These are phyloP conservation scores for Ophiothrix spiculata DNA, from an alignment of 35 echinoderm and acorn worm species.

Conservation along the genomic window DNA sequence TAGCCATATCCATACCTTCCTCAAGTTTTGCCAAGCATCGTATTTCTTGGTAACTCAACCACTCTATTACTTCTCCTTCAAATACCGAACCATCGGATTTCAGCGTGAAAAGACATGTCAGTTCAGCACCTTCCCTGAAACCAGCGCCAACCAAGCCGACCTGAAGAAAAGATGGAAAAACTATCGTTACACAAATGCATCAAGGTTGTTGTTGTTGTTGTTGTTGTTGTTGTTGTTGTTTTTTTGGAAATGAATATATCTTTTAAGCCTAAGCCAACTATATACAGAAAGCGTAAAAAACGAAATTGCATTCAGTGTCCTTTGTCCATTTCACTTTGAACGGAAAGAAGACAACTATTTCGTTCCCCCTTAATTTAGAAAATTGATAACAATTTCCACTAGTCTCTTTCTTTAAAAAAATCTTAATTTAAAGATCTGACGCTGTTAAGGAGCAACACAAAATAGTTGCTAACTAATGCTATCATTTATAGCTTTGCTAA, in stretches of 20 bases:
- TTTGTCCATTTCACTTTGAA: not conserved
- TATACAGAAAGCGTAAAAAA: not conserved
- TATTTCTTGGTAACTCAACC: not conserved
- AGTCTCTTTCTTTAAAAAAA: too few relatives aligned
- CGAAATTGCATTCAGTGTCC: not conserved
- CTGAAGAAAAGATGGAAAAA: conserved; percentile 32
- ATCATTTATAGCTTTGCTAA: not conserved
- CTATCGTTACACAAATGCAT: too few relatives aligned
- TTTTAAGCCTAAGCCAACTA: not conserved
- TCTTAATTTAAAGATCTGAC: too few relatives aligned
- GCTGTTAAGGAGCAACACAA: too few relatives aligned
- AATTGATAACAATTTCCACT: too few relatives aligned
- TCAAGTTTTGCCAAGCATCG: not conserved
- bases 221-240: too few relatives aligned
- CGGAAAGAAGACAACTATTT: not conserved
- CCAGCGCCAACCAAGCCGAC: conserved; percentile 65
- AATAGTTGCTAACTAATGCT: not conserved
- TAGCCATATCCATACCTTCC: not conserved
- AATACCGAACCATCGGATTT: not conserved
- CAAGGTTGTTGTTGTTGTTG: too few relatives aligned
- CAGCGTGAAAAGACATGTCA: conserved; percentile 60
- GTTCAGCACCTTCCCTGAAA: conserved; percentile 35
- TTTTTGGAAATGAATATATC: not conserved
- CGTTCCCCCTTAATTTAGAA: too few relatives aligned
- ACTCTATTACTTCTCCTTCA: not conserved